Percentiles rank a stretch among this genome's conserved stretches.
Conservation (phyloP, 2,888 invertebrate species). For the Laspeyria flexula region DNA sequence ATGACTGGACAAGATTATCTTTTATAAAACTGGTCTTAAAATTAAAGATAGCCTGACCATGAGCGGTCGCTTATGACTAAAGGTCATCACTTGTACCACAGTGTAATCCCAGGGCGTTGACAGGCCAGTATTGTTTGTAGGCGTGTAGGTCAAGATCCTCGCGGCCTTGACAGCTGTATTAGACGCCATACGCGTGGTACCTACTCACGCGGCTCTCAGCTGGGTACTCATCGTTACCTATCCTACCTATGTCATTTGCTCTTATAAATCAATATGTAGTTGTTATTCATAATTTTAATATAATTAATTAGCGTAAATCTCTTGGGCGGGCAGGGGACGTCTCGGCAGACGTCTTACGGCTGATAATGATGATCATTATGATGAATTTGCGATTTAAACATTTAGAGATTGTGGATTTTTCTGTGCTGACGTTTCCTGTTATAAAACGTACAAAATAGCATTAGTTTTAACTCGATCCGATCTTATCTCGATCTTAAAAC, state of each 20-base stretch:
- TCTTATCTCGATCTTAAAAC: too few relatives aligned
- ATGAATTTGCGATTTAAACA: too few relatives aligned
- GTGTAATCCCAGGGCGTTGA: slow-evolving; percentile 50
- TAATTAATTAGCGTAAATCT: not conserved
- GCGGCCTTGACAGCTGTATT: slow-evolving; percentile 59
- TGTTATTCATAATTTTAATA: not conserved
- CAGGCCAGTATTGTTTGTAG: slow-evolving; percentile 56
- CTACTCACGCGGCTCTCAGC: slow-evolving; percentile 32
- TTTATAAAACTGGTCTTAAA: too few relatives aligned
- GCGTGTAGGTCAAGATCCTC: slow-evolving; percentile 67
- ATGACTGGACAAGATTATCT: too few relatives aligned
- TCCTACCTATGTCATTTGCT: not conserved
- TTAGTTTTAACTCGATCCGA: too few relatives aligned
- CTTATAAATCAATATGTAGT: not conserved
- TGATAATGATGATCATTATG: too few relatives aligned
- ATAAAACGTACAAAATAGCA: too few relatives aligned
- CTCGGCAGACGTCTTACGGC: too few relatives aligned
- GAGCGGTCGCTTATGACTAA: not conserved
- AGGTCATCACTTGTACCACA: slow-evolving; percentile 24
- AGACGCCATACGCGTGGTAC: slow-evolving; percentile 44
- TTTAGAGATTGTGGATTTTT: too few relatives aligned
- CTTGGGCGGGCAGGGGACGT: too few relatives aligned
- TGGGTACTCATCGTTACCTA: slow-evolving; percentile 4
- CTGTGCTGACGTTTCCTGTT: too few relatives aligned
- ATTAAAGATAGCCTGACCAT: too few relatives aligned